Evolutionary conservation across 2,797 vertebrate species (phyloP).

Genomic region (Glossophaga mutica): DNA sequence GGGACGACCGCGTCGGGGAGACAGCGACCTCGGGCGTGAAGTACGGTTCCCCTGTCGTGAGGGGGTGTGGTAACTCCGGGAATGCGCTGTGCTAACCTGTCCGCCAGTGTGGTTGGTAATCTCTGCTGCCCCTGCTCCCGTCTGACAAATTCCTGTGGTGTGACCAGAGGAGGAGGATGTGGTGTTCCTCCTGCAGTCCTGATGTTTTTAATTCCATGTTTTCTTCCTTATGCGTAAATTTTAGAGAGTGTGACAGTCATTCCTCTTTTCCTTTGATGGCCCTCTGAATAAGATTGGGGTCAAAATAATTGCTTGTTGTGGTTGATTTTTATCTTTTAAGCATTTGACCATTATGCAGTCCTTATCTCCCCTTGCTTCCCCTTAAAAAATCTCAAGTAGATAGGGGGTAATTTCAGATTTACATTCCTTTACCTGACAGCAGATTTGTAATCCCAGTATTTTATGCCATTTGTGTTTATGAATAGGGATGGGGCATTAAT

Average conservation of each 20-base stretch:
- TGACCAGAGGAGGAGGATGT: neutral
- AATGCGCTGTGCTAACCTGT: neutral
- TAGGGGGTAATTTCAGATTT: neutral
- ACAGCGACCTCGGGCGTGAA: neutral
- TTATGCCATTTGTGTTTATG: neutral
- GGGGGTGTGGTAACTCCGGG: conserved; percentile 49
- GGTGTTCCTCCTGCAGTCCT: neutral
- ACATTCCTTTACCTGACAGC: neutral
- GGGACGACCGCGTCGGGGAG: neutral
- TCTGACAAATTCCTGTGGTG: neutral
- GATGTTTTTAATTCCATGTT: neutral
- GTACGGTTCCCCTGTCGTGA: neutral
- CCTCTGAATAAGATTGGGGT: neutral
- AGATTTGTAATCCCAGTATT: neutral
- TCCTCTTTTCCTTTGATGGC: neutral
- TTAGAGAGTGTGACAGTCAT: neutral
- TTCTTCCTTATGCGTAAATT: neutral
- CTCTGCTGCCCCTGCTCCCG: neutral
- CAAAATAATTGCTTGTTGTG: neutral
- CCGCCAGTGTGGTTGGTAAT: neutral
- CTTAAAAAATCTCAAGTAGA: neutral
- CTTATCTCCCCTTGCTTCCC: no score
- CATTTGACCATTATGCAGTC: neutral
- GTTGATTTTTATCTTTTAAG: neutral
- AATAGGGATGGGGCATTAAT: neutral